Base-by-base conservation (phyloP, 2,888 invertebrate genomes). In the Baronia brevicornis region DNA sequence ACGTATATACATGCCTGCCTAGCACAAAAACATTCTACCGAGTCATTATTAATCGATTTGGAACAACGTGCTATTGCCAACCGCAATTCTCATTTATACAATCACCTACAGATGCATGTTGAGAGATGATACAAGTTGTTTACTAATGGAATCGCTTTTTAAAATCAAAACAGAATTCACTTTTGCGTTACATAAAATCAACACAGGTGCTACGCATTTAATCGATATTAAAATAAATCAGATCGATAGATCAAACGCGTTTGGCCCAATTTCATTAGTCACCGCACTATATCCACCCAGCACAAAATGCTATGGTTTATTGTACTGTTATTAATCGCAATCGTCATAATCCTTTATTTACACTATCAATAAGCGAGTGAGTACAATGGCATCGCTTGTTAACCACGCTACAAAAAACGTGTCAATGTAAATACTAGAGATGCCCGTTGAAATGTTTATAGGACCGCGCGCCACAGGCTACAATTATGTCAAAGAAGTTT, bases 311-410 rank as follows among this genome's bases (percentile, higher is more conserved):
- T 20, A 29, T 17, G 14, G 24, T 28, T 19, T 20, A 5, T 15
- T 8, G 45, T 54, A 48, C 51, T 60, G 56, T 44, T 54, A 57
- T 67, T 66, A 73, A 68, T 74, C 67, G 66, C 55, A 42, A 49
- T 54, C 54, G 59, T 63, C 67, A 74, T 70, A 64, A 75, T 71
- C 57, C 46, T 45, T 42, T 74, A 72, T 80, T 80, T 72, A 78
- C 78, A 68, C 52, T 72, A 75, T 73, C 72, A 69, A 71, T 67
- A 65, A 66, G 54, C 63, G 50, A 46, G 29, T 48, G 47, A 48
- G 59, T 56, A 77, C 75, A 74, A 78, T 74, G 60, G 58, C 55
- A 54, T 58, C 54, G 63, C 58, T 78, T 70, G 78, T 80, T 80
- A 77, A 65, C 58, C 53, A 58, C 54, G 51, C 41, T 58, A 66